Conservation (phyloP, 2,113 vertebrate species). For the human (Homo sapiens) region GRCh38 chr2:177463001-177463500, state of each 20-base stretch:
- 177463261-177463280: neutral
- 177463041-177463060: constrained; percentile 5
- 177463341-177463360: constrained; percentile 12
- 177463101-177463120: neutral
- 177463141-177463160: neutral
- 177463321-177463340: constrained; percentile 15
- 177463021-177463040: neutral
- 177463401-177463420: constrained; percentile 20
- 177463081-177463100: neutral
- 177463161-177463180: neutral
- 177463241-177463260: neutral
- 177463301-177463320: neutral
- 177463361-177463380: neutral
- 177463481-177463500: neutral
- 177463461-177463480: constrained; percentile 6
- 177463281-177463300: neutral
- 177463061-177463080: neutral
- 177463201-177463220: constrained; percentile 29
- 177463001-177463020: neutral
- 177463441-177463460: constrained; percentile 15
- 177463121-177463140: constrained; percentile 20
- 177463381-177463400: constrained; percentile 25
- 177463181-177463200: neutral
- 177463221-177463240: constrained; percentile 17
- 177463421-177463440: neutral